phyloP scores from a whole-genome alignment of 1,140 invertebrate species.

The Zophobas atratus region DNA sequence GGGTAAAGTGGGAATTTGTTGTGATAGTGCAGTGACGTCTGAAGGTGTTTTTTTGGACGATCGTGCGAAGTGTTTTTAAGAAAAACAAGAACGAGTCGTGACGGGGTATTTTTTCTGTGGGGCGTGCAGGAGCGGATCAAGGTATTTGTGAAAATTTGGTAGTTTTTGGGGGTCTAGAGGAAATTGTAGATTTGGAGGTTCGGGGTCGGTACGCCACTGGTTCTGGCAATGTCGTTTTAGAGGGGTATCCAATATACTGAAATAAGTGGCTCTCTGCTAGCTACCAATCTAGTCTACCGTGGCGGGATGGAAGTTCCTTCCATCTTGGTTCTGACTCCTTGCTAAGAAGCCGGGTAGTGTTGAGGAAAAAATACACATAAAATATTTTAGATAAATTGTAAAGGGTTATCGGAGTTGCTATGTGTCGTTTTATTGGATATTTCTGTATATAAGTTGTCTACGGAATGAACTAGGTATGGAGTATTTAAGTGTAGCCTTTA shows the following conservation, averaged over 20 bases:
- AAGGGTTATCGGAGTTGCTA: slow-evolving; percentile 56
- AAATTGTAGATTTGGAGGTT: slow-evolving; percentile 5
- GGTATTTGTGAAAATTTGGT: not conserved
- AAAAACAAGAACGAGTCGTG: not conserved
- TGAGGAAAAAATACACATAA: slow-evolving; percentile 59
- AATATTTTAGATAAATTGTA: slow-evolving; percentile 50
- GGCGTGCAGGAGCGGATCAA: not conserved
- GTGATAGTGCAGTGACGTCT: slow-evolving; percentile 30
- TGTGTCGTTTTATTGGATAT: slow-evolving; percentile 58
- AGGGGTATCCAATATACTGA: slow-evolving; percentile 68
- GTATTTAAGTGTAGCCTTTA: slow-evolving; percentile 66
- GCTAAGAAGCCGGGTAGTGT: slow-evolving; percentile 66
- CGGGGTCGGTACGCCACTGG: slow-evolving; percentile 52
- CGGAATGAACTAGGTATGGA: slow-evolving; percentile 68
- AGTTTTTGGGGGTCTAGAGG: not conserved
- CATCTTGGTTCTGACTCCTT: slow-evolving; percentile 68
- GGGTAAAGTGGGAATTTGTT: slow-evolving; percentile 10
- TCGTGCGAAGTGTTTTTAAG: slow-evolving; percentile 2
- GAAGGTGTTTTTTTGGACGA: slow-evolving; percentile 15
- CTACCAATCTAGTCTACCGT: slow-evolving; percentile 67
- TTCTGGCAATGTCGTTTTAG: slow-evolving; percentile 69
- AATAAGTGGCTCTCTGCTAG: slow-evolving; percentile 63
- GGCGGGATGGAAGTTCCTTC: slow-evolving; percentile 69
- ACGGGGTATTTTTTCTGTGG: not conserved
- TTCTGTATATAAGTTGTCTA: slow-evolving; percentile 58